phyloP scores from a whole-genome alignment of 2,113 vertebrate species.

The Leiothrix lutea region DNA sequence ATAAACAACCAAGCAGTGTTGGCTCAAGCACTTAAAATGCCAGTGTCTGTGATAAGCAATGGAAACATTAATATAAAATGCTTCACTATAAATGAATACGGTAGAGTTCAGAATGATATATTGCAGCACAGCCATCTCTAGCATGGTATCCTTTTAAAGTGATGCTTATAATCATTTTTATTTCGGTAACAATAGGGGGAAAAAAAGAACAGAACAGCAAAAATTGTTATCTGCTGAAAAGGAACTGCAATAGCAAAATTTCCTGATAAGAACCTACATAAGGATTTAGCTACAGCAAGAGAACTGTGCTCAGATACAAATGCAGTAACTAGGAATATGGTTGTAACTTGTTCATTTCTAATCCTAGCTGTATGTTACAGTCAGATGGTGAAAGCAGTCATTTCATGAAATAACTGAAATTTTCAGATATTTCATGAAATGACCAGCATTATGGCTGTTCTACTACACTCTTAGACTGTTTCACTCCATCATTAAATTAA shows the following conservation, averaged over 20 bases:
- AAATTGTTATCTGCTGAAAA: conserved; percentile 43
- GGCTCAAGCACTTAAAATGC: conserved; percentile 74
- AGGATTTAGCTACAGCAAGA: background rate
- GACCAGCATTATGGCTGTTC: conserved; percentile 33
- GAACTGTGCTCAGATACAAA: background rate
- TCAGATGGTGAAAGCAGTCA: conserved; percentile 50
- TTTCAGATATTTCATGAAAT: conserved; percentile 49
- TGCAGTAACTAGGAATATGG: background rate
- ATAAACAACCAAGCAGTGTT: conserved; percentile 75
- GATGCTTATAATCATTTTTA: conserved; percentile 70
- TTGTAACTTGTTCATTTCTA: conserved; percentile 31
- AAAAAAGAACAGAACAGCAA: background rate
- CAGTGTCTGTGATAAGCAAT: conserved; percentile 76
- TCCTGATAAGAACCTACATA: conserved; percentile 15
- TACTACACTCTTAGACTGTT: conserved; percentile 28
- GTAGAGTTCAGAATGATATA: conserved; percentile 70
- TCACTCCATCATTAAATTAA: conserved; percentile 43
- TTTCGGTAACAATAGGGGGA: conserved; percentile 55
- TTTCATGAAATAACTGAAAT: conserved; percentile 60
- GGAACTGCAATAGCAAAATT: background rate
- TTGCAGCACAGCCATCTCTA: conserved; percentile 39
- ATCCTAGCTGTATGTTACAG: conserved; percentile 42
- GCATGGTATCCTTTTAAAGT: conserved; percentile 69
- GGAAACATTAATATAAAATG: conserved; percentile 78
- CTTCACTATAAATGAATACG: conserved; percentile 62